Conservation (phyloP, 2,113 vertebrate genomes). For the Chloropsis cyanopogon region DNA sequence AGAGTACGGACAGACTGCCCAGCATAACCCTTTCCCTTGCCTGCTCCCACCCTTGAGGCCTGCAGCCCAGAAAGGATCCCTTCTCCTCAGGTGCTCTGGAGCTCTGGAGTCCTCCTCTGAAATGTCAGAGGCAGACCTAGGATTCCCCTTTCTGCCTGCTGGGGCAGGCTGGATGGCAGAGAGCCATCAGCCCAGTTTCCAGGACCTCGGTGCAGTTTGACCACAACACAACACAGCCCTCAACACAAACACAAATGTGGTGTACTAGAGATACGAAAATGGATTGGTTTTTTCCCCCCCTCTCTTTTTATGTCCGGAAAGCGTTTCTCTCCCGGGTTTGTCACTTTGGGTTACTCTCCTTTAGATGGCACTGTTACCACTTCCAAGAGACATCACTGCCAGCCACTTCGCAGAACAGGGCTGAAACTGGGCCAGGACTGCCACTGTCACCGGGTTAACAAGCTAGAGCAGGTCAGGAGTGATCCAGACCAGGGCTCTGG, state of each 20-base stretch:
- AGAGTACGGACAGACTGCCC: rapidly evolving
- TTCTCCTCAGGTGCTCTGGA: neutral
- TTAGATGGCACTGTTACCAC: slow-evolving; percentile 68
- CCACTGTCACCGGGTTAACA: neutral
- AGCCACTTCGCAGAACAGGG: rapidly evolving
- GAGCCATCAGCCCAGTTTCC: neutral
- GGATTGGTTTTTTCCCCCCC: neutral
- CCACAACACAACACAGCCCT: neutral
- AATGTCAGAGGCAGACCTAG: neutral
- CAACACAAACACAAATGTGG: neutral
- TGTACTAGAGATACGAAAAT: rapidly evolving
- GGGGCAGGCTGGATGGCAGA: neutral
- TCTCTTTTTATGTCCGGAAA: neutral
- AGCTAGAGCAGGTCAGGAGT: neutral
- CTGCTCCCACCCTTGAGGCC: neutral
- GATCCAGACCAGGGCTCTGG: neutral
- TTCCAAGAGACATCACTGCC: neutral
- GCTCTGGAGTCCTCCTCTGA: neutral
- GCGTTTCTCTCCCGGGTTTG: neutral
- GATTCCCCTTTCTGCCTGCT: neutral
- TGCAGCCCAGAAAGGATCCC: neutral
- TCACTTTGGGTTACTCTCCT: slow-evolving; percentile 18
- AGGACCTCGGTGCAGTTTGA: neutral
- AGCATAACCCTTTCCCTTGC: neutral
- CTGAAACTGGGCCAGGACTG: neutral